A percentile compares a stretch with the other conserved stretches of the same genome.
phyloP scores from a whole-genome alignment of 2,113 vertebrate species.

The Nymphicus hollandicus region DNA sequence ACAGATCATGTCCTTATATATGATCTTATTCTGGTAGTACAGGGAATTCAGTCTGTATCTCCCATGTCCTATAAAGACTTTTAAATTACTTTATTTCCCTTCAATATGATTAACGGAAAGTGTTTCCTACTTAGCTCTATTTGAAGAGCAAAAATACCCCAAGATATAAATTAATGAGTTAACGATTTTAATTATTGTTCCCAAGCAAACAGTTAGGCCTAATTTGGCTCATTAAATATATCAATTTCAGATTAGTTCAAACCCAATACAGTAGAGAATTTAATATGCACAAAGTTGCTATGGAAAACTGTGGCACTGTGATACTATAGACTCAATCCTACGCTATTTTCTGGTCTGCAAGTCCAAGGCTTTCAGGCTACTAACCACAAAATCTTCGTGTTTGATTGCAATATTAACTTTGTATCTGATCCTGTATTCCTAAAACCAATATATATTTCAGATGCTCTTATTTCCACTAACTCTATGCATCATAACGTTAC shows the following conservation, averaged over 20 bases:
- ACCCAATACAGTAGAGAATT: not conserved
- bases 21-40: not conserved
- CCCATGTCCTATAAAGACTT: not conserved
- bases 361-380: not conserved
- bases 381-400: not conserved
- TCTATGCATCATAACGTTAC: not conserved
- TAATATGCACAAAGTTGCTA: not conserved
- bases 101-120: not conserved
- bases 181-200: not conserved
- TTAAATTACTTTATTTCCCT: not conserved
- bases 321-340: not conserved
- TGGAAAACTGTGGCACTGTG: not conserved
- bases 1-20: not conserved
- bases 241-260: not conserved
- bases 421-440: not conserved
- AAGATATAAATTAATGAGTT: not conserved
- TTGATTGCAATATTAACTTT: not conserved
- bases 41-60: not conserved
- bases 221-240: constrained; percentile 13
- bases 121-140: not conserved
- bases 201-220: constrained; percentile 1
- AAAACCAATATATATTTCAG: not conserved
- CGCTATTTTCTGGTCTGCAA: not conserved
- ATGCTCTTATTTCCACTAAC: not conserved
- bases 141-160: not conserved